Evolutionary conservation across 2,113 vertebrate species (phyloP).

Genomic region (Todiramphus saurophagus): DNA sequence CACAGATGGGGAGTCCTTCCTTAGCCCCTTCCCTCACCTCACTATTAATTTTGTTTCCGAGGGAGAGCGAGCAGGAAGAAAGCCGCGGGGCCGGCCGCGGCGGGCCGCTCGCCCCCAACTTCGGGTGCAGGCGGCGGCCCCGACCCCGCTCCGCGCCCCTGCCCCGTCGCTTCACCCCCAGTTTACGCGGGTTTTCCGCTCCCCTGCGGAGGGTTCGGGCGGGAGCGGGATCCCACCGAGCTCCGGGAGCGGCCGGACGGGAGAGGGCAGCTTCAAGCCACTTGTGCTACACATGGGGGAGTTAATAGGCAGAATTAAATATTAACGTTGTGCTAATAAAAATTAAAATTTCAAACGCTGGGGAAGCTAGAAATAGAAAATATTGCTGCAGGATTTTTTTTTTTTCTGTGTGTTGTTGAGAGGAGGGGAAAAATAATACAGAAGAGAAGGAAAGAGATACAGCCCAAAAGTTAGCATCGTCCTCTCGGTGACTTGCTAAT

Average conservation of each 20-base stretch:
- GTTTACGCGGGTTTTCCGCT: neutral
- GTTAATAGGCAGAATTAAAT: neutral
- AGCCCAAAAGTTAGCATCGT: slow-evolving; percentile 29
- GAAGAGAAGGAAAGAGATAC: neutral
- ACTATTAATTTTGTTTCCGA: too few species aligned
- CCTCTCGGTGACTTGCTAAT: neutral
- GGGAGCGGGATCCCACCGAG: neutral
- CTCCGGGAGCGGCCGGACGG: neutral
- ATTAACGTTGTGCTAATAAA: slow-evolving; percentile 1
- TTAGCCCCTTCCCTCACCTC: too few species aligned
- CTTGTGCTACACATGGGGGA: neutral
- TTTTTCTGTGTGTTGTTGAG: too few species aligned
- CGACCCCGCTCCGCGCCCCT: neutral
- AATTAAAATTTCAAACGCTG: neutral
- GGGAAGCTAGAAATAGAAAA: neutral
- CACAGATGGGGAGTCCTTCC: too few species aligned
- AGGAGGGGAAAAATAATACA: accelerated
- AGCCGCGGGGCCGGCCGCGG: neutral
- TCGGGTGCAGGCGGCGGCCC: neutral
- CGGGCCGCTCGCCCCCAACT: slow-evolving; percentile 11
- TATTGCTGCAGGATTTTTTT: neutral
- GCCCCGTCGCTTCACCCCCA: neutral
- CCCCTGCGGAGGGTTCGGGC: neutral
- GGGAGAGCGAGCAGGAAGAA: too few species aligned
- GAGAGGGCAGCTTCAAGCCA: neutral